Percentiles rank a stretch among this genome's conserved stretches.
Conservation (phyloP, 2,888 invertebrate genomes). For the Aquatica leii region DNA sequence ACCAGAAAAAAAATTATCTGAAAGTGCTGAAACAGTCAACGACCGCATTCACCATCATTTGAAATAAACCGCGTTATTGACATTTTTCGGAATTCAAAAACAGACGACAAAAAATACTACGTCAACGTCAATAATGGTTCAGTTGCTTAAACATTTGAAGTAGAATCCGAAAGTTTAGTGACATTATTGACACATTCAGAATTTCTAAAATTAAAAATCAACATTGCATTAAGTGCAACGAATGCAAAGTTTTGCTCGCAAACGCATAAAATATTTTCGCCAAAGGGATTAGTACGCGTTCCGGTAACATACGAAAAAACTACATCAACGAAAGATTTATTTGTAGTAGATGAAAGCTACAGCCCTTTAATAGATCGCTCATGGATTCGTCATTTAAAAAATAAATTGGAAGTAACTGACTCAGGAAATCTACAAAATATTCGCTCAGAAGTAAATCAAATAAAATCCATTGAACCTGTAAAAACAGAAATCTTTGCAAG, state of each 20-base stretch:
- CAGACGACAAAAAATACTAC: background rate
- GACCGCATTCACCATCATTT: background rate
- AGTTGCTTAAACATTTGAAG: background rate
- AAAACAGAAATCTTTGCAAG: too few relatives aligned
- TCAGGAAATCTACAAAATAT: too few relatives aligned
- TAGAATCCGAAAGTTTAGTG: background rate
- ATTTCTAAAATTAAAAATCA: background rate
- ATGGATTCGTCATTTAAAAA: conserved; percentile 1
- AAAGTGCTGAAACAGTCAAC: background rate
- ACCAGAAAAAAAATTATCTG: background rate
- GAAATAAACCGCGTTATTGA: background rate
- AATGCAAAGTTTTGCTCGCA: background rate
- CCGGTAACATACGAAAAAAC: background rate
- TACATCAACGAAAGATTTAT: background rate
- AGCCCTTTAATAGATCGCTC: background rate
- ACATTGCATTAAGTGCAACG: background rate
- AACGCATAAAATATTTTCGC: background rate
- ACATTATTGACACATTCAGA: background rate
- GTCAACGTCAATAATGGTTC: background rate
- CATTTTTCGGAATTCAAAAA: background rate
- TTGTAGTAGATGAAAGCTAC: background rate
- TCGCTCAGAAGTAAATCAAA: too few relatives aligned
- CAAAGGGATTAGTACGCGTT: background rate
- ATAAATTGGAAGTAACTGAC: too few relatives aligned
- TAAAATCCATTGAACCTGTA: too few relatives aligned